Evolutionary conservation across 2,888 invertebrate species (phyloP), one percentile per base, ranked within the genome.

Genomic region (Torymus auratus): DNA sequence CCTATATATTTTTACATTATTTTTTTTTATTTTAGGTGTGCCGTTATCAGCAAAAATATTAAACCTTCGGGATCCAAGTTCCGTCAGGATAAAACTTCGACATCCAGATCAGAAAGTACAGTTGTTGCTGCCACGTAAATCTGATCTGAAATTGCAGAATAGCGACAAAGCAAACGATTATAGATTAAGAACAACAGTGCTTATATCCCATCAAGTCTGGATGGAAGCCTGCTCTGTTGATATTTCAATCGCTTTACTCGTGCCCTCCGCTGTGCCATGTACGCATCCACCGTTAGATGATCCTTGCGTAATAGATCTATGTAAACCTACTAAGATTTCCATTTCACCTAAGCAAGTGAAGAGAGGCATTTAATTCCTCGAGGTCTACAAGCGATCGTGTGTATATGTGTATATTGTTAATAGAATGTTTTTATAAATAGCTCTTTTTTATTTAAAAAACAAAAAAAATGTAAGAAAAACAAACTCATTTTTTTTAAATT

Each of bases 31-130:
- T 74, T 94, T 97, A 82, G 96, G 96, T 55, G 94, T 98, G 58
- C 95, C 96, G 14, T 92, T 98, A 78, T 96, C 97, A 87, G 98
- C 97, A 0, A 96, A 97, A 89, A 93, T 99, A 83, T 93, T 94
- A 84, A 95, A 97, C 91, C 93, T 98, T 77, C 93, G 94, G 56
- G 94, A 95, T 87, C 94, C 96, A 0, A 92, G 92, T 69, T 93
- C 95, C 81, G 92, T 98, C 86, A 93, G 97, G 82, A 94, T 98
- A 83, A 95, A 96, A 92, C 95, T 98, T 50, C 94, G 95, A 84
- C 98, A 98, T 92, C 98, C 98, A 0, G 98, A 99, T 92, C 96
- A 97, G 86, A 94, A 96, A 88, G 94, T 95, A 79, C 96, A 98
- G 89, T 93, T 98, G 79, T 93, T 97, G 78, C 93, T 96, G 77